Evolutionary conservation across 2,113 vertebrate genomes (phyloP), one percentile per base, ranked within the genome.

Genomic region (Chloropsis hardwickii): DNA sequence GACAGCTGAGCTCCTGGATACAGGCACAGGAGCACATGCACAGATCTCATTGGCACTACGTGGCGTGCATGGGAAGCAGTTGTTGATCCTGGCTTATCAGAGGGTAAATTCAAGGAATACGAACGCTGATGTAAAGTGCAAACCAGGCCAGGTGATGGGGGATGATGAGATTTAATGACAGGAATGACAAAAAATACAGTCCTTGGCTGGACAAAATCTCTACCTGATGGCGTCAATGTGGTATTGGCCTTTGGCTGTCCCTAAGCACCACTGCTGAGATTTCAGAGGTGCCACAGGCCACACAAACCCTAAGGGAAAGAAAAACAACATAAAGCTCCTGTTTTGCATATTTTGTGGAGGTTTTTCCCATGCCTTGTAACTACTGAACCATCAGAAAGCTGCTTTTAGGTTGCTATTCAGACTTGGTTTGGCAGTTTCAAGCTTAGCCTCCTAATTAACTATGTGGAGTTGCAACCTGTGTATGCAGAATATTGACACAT

Each of bases 31-130:
- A 58, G 21, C 47, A 11, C 45, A 3, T 1, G n/a, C 31, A 23
- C 22, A 23, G 15, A 17, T 25, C 40, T 79, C 40, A 3, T 53
- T 53, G 27, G 56, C 33, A 9, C 44, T 29, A 1, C 0, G 0
- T 12, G 35, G 2, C 5, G 27, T 2, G 3, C 18, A 3, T 7
- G 35, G 73, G 40, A 72, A 87, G 31, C 24, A 5, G 21, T 6
- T 12, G 19, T 10, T 50, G 39, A 18, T 29, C 25, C 73, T 62
- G 79, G 22, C 21, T 81, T 67, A 50, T 61, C 66, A 48, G 61
- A 48, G 61, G 29, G 2, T 12, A 42, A 60, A 51, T 35, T 50
- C 42, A 47, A 50, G 58, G 54, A 40, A 66, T 56, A 11, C 13
- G 27, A 42, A 31, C 6, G 1, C 22, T 33, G 2, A 48, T 39